phyloP scores from a whole-genome alignment of 2,113 vertebrate species.

The Petaurus breviceps region DNA sequence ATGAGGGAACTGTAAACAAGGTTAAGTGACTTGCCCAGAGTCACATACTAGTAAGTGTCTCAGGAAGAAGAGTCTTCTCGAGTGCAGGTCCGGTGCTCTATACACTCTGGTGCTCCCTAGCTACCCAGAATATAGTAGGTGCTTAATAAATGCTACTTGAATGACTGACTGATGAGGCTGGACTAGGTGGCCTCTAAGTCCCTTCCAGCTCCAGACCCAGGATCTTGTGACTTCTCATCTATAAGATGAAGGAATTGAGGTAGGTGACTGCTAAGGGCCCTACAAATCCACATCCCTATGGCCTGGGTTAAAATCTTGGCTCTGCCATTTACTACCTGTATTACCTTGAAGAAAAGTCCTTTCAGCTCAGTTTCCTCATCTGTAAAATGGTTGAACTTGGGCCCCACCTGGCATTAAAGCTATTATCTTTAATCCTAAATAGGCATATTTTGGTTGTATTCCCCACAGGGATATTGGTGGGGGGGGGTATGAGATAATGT shows the following conservation, averaged over 20 bases:
- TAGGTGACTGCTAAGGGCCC: neutral
- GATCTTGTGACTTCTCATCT: neutral
- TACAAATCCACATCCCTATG: neutral
- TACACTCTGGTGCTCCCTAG: neutral
- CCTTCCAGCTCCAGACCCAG: neutral
- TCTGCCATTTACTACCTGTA: neutral
- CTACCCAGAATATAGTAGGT: neutral
- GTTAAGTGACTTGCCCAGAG: neutral
- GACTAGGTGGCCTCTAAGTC: neutral
- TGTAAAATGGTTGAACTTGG: neutral
- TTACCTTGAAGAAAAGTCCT: neutral
- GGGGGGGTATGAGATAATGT: neutral
- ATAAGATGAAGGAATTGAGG: neutral
- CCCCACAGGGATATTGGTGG: too few relatives aligned
- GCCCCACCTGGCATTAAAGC: neutral
- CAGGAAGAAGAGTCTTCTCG: neutral
- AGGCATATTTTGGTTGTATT: neutral
- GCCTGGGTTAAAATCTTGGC: neutral
- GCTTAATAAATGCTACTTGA: neutral
- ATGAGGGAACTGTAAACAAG: too few relatives aligned
- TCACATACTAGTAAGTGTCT: neutral
- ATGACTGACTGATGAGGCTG: neutral
- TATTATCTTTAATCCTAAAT: neutral
- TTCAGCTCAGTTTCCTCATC: neutral
- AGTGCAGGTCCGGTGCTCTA: neutral